Evolutionary conservation across 2,888 invertebrate genomes (phyloP).

Genomic region (Andricus quercusramuli): DNA sequence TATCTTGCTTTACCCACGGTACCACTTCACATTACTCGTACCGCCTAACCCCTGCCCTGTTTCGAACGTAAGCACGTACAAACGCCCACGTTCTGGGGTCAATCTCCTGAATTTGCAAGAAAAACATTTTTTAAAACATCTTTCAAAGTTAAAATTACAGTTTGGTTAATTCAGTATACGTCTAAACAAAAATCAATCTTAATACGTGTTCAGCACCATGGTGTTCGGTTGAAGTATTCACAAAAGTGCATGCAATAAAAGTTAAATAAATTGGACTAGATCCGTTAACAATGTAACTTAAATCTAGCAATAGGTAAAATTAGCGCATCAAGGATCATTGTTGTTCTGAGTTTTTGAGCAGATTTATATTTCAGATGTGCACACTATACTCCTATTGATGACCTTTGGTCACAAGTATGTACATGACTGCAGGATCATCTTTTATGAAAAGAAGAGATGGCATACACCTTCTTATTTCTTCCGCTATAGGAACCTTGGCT

Average conservation of each 20-base stretch:
- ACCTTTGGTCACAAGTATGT: neutral
- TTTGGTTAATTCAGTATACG: neutral
- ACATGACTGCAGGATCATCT: neutral
- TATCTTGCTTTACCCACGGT: slow-evolving; percentile 49
- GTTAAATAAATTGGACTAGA: too few species aligned
- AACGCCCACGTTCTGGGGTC: slow-evolving; percentile 32
- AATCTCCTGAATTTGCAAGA: slow-evolving; percentile 16
- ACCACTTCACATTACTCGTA: slow-evolving; percentile 37
- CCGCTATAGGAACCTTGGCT: slow-evolving; percentile 1
- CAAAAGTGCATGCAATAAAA: neutral
- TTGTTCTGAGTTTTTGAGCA: neutral
- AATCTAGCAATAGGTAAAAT: too few species aligned
- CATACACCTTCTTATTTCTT: neutral
- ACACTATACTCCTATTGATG: neutral
- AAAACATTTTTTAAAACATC: neutral
- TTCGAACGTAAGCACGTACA: slow-evolving; percentile 21
- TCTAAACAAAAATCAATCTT: neutral
- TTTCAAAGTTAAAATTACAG: neutral
- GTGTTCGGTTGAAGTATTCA: neutral
- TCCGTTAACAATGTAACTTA: too few species aligned
- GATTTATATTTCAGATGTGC: neutral
- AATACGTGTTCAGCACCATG: neutral
- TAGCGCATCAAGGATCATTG: neutral
- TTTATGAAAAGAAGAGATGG: slow-evolving; percentile 1
- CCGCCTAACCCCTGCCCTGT: slow-evolving; percentile 20